phyloP scores from a whole-genome alignment of 2,888 invertebrate genomes.

The Reticulitermes lucifugus region DNA sequence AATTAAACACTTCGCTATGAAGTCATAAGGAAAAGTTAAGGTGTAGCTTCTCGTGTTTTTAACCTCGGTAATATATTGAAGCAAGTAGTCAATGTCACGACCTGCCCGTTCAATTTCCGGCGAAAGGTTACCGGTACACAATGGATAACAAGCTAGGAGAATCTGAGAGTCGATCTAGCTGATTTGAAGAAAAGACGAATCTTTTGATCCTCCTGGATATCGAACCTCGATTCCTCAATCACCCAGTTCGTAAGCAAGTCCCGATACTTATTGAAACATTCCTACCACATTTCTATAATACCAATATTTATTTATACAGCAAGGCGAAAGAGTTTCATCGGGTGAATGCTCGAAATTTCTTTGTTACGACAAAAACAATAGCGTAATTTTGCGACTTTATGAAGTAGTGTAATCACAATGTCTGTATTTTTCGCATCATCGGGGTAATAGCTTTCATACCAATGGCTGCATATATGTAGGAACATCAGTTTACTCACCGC shows the following conservation, averaged over 20 bases:
- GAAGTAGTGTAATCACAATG: too few species aligned
- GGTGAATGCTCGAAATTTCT: too few species aligned
- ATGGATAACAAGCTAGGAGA: background rate
- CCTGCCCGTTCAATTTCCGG: background rate
- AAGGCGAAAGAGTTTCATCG: too few species aligned
- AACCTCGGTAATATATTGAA: background rate
- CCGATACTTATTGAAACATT: background rate
- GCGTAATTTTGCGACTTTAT: too few species aligned
- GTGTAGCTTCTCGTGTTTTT: background rate
- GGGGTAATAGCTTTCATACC: too few species aligned
- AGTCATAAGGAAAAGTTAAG: background rate
- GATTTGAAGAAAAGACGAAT: background rate
- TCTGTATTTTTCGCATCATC: too few species aligned
- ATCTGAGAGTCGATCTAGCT: background rate
- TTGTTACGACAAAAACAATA: too few species aligned
- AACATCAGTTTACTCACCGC: too few species aligned
- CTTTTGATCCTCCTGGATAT: background rate
- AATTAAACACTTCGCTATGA: background rate
- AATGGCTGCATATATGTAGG: too few species aligned
- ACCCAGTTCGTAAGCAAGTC: background rate
- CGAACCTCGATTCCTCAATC: background rate
- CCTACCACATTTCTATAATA: background rate
- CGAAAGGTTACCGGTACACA: background rate
- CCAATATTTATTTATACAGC: too few species aligned
- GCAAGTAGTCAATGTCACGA: background rate